Conservation (phyloP, 2,797 vertebrate species). For the Acrossocheilus wenchowensis region DNA sequence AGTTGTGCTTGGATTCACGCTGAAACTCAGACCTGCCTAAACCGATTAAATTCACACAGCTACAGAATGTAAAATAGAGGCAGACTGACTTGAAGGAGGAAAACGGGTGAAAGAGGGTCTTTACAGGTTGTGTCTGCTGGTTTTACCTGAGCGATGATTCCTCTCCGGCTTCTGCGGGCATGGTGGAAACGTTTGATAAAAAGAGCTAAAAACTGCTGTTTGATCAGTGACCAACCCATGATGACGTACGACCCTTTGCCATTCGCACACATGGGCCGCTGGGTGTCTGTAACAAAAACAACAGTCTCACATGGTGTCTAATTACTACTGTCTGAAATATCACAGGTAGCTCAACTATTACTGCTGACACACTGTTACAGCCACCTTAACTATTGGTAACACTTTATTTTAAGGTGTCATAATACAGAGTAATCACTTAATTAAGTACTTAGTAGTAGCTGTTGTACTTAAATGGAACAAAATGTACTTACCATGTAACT, state of each 20-base stretch:
- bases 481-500: too few relatives aligned
- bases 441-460: too few relatives aligned
- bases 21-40: background rate
- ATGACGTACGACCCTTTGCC: constrained; percentile 89
- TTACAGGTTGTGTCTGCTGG: constrained; percentile 19
- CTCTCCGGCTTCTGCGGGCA: constrained; percentile 92
- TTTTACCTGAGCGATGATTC: constrained; percentile 95
- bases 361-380: background rate
- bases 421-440: too few relatives aligned
- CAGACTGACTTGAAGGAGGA: background rate
- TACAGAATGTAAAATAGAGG: background rate
- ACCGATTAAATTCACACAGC: background rate
- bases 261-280: constrained; percentile 76
- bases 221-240: constrained; percentile 88
- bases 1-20: background rate
- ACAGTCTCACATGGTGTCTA: background rate
- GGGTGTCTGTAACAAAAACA: constrained; percentile 66
- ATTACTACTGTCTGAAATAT: background rate
- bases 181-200: constrained; percentile 96
- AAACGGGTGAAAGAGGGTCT: background rate
- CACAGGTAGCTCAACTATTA: background rate
- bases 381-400: background rate
- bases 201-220: constrained; percentile 92
- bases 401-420: too few relatives aligned
- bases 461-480: too few relatives aligned